phyloP scores from a whole-genome alignment of 2,113 vertebrate species.

The Scolopax mira region DNA sequence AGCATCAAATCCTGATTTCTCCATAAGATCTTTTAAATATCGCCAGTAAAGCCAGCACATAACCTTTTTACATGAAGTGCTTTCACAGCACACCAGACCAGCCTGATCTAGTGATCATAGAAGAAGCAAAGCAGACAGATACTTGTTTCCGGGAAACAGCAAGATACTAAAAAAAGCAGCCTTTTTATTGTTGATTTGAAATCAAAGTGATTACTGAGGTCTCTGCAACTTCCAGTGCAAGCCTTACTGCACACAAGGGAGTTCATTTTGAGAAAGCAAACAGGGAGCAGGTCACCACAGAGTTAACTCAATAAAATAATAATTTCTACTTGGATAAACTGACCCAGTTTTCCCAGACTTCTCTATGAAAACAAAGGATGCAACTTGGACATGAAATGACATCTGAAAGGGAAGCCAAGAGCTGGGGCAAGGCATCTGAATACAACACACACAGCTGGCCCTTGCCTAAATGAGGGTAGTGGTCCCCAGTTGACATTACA shows the following conservation, averaged over 20 bases:
- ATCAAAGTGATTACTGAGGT: conserved; percentile 34
- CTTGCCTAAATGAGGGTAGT: background rate
- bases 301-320: conserved; percentile 77
- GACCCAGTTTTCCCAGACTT: conserved; percentile 76
- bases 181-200: conserved; percentile 52
- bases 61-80: conserved; percentile 7
- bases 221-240: conserved; percentile 43
- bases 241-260: conserved; percentile 34
- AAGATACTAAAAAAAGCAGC: conserved; percentile 4
- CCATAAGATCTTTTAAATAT: conserved; percentile 23
- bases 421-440: background rate
- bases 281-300: conserved; percentile 64
- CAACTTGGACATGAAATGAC: conserved; percentile 28
- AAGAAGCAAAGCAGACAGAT: conserved; percentile 32
- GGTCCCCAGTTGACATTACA: background rate
- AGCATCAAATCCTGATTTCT: conserved; percentile 40
- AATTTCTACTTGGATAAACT: conserved; percentile 79
- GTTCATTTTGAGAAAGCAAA: conserved; percentile 42
- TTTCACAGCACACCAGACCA: background rate
- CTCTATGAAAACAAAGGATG: conserved; percentile 57
- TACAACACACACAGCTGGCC: background rate
- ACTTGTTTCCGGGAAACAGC: conserved; percentile 31
- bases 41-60: background rate
- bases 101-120: background rate
- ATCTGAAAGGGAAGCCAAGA: conserved; percentile 10